Base-by-base conservation (phyloP, 2,797 vertebrate species). In the Cyprinella venusta region DNA sequence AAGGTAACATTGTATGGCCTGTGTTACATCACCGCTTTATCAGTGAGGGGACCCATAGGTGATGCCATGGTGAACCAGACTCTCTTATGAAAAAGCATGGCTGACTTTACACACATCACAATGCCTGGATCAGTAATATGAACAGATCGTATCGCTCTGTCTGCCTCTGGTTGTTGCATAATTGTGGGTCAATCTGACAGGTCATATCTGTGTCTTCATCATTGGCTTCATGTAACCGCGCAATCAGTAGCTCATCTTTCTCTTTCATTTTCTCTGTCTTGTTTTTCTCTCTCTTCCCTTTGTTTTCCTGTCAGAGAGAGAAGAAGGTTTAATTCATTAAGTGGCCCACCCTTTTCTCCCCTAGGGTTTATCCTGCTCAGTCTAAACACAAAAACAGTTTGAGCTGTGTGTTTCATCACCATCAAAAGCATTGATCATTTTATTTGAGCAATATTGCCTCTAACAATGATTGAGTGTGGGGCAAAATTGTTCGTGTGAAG, bases 21-120 rank as follows among this genome's bases (percentile, higher is more conserved):
- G 9, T 36, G 19, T 80, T 82, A 86, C 76, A 84, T 84, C 84
- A 86, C 52, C 40, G 76, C 61, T 72, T 75, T 68, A 81, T 70
- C 61, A 24, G 48, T 80, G 50, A 76, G 48, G 67, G 19, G 30
- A 70, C 59, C 48, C 48, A 77, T 67, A 83, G 26, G 6, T 42
- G 45, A 52, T 70, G 36, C 59, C 18, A 15, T 30, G 21, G 64
- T 48, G 52, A 50, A 80, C 21, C 42, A 36, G 24, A 45, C 64
- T 80, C 70, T 85, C 33, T 74, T 63, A 65, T 81, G 13, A 50
- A 26, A 26, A 81, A 72, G 3, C 42, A 74, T 48, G 30, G 8
- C 38, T 72, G 67, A 50, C 19, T 71, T 68, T 52, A 45, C 54
- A 61, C 54, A 13, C 59, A 77, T 61, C 26, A 50, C 69, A 72